Evolutionary conservation across 2,797 vertebrate species (phyloP).

Genomic region (Pogoniulus pusillus): DNA sequence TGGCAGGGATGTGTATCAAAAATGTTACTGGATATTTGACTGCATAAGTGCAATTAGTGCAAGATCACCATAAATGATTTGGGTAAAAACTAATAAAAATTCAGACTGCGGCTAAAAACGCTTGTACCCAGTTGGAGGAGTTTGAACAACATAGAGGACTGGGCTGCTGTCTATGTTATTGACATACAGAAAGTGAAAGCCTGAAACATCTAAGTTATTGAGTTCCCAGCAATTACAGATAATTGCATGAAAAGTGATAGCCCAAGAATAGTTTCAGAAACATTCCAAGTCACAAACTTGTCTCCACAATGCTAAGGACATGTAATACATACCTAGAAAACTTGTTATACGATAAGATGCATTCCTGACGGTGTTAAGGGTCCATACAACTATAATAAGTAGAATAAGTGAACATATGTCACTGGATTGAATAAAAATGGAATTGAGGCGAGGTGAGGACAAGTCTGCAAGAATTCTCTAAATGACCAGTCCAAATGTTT

Average conservation of each 20-base stretch:
- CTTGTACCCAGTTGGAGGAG: fast-evolving
- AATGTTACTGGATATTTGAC: not conserved
- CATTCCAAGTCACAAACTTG: not conserved
- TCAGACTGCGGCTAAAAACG: not conserved
- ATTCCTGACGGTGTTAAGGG: not conserved
- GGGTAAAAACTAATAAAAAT: not conserved
- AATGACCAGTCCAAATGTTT: not conserved
- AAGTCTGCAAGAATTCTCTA: not conserved
- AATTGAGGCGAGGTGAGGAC: not conserved
- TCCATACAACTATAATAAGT: not conserved
- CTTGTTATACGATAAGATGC: not conserved
- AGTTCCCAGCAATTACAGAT: not conserved
- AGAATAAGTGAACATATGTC: not conserved
- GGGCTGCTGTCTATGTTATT: not conserved
- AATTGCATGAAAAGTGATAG: not conserved
- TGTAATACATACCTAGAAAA: not conserved
- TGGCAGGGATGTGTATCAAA: not conserved
- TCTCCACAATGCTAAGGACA: not conserved
- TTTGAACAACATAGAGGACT: not conserved
- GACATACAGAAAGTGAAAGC: not conserved
- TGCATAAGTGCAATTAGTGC: not conserved
- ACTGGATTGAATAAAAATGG: not conserved
- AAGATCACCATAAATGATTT: not conserved
- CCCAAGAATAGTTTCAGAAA: not conserved
- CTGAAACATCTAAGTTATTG: not conserved